Conservation (phyloP, 1,140 invertebrate genomes). For the Monochamus saltuarius region DNA sequence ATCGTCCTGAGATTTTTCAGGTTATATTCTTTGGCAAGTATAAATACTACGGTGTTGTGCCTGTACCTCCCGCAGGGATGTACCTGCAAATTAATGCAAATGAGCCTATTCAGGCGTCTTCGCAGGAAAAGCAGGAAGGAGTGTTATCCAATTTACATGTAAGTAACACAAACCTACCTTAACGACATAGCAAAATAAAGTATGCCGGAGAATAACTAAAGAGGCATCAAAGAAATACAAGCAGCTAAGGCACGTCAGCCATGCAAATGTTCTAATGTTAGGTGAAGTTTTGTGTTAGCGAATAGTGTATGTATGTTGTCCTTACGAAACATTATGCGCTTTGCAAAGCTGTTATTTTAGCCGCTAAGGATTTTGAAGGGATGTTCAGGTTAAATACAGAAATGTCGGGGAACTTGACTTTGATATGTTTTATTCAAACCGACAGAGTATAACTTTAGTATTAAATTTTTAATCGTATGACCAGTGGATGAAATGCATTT, state of each 20-base stretch:
- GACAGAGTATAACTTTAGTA: too few species aligned
- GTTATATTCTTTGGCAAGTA: constrained; percentile 94
- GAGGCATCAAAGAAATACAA: constrained; percentile 23
- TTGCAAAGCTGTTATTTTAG: neutral
- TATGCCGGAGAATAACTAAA: constrained; percentile 16
- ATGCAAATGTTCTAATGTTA: constrained; percentile 23
- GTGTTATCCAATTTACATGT: too few species aligned
- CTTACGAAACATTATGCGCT: neutral
- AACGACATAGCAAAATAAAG: too few species aligned
- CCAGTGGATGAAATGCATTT: too few species aligned
- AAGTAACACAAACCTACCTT: too few species aligned
- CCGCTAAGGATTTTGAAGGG: neutral
- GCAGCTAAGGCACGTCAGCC: constrained; percentile 19
- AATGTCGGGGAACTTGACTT: too few species aligned
- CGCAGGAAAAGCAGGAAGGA: too few species aligned
- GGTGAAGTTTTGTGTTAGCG: too few species aligned
- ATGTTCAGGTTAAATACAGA: neutral
- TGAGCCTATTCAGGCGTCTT: too few species aligned
- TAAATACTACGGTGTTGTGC: constrained; percentile 95
- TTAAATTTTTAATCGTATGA: too few species aligned
- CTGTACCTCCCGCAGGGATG: constrained; percentile 96
- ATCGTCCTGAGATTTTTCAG: constrained; percentile 91
- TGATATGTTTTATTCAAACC: too few species aligned
- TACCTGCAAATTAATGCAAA: constrained; percentile 62
- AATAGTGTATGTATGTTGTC: constrained; percentile 11